Conservation (phyloP, 1,140 invertebrate genomes). For the Adoxophyes honmai region DNA sequence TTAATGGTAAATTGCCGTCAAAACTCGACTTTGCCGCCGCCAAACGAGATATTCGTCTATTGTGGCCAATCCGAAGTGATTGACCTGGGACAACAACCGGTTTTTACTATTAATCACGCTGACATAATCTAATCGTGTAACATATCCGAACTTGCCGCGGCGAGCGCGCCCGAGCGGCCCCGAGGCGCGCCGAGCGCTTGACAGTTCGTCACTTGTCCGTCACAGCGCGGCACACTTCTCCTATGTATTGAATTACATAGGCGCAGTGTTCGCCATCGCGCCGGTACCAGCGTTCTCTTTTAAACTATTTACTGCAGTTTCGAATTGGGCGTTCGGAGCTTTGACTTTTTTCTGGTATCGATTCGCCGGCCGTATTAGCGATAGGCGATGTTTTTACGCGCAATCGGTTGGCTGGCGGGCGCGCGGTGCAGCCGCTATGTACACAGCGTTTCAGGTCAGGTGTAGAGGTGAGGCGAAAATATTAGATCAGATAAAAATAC, state of each 20-base stretch:
- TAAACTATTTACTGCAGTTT: conserved; percentile 41
- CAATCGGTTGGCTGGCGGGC: conserved; percentile 20
- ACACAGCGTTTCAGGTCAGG: conserved; percentile 17
- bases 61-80: conserved; percentile 30
- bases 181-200: conserved; percentile 50
- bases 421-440: conserved; percentile 24
- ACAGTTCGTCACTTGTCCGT: conserved; percentile 67
- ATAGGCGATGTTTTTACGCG: conserved; percentile 27
- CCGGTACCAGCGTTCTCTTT: conserved; percentile 47
- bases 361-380: conserved; percentile 24
- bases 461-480: too few species aligned
- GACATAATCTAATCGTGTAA: conserved; percentile 55
- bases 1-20: not conserved
- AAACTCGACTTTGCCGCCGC: conserved; percentile 16
- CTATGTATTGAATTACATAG: conserved; percentile 65
- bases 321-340: conserved; percentile 30
- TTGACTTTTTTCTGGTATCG: conserved; percentile 24
- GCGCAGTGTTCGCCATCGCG: conserved; percentile 52
- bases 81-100: conserved; percentile 41
- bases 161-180: conserved; percentile 29
- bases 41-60: conserved; percentile 31
- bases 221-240: conserved; percentile 56
- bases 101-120: conserved; percentile 47
- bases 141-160: conserved; percentile 34
- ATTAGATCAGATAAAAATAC: too few species aligned